These are phyloP conservation scores for Oostethus manadensis DNA, from an alignment of 2,113 vertebrate genomes.

Conservation along the genomic window DNA sequence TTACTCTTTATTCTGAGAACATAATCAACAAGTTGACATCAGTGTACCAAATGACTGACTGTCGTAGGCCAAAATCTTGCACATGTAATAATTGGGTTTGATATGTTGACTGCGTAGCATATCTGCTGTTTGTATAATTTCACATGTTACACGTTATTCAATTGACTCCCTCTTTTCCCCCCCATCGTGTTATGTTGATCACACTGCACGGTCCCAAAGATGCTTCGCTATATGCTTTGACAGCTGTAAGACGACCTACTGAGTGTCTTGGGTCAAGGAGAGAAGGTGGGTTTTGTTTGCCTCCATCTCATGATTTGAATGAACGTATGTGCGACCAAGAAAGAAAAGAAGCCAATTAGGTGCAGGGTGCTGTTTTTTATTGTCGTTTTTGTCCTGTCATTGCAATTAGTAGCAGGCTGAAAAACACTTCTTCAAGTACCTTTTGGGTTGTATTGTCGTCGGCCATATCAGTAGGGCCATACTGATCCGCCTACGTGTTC, in stretches of 20 bases:
- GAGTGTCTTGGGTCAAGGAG: slow-evolving; percentile 68
- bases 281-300: slow-evolving; percentile 70
- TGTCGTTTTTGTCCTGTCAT: slow-evolving; percentile 57
- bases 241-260: slow-evolving; percentile 47
- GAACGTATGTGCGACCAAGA: slow-evolving; percentile 59
- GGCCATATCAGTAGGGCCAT: slow-evolving; percentile 69
- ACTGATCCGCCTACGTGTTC: slow-evolving; percentile 66
- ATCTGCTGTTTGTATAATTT: neutral
- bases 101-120: no score
- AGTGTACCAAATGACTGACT: no score
- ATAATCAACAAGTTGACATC: no score
- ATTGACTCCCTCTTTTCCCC: neutral
- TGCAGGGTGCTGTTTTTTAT: slow-evolving; percentile 52
- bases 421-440: slow-evolving; percentile 66
- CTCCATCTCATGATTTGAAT: slow-evolving; percentile 68
- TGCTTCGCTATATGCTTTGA: slow-evolving; percentile 30
- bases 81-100: no score
- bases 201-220: slow-evolving; percentile 6
- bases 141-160: neutral
- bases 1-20: no score
- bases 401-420: slow-evolving; percentile 65
- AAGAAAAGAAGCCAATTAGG: slow-evolving; percentile 75
- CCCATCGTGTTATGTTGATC: slow-evolving; percentile 9
- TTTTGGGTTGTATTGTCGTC: slow-evolving; percentile 67
- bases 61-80: no score